phyloP scores from a whole-genome alignment of 1,140 invertebrate genomes.

The Anoplolepis gracilipes region DNA sequence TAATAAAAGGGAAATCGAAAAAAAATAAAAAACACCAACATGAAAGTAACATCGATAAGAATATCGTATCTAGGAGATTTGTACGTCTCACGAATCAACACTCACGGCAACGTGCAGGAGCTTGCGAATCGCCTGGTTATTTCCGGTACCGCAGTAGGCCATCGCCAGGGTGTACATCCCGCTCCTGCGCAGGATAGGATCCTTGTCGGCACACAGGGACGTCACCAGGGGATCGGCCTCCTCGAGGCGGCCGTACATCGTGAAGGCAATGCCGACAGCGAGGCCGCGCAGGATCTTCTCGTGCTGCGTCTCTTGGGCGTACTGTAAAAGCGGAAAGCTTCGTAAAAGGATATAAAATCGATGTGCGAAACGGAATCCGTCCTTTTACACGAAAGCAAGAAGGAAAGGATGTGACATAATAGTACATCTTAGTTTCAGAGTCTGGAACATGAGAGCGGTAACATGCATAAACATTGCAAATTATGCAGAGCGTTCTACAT shows the following conservation, averaged over 20 bases:
- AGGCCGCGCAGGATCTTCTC: conserved; percentile 99
- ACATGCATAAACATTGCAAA: not conserved
- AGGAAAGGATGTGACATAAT: not conserved
- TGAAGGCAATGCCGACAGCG: conserved; percentile 97
- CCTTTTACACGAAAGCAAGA: not conserved
- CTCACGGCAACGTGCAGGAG: conserved; percentile 97
- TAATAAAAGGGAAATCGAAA: too few species aligned
- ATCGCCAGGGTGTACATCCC: conserved; percentile 99
- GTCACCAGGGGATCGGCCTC: conserved; percentile 98
- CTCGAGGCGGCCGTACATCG: conserved; percentile 98
- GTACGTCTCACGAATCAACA: conserved; percentile 61
- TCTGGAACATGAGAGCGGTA: not conserved
- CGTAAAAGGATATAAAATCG: conserved; percentile 17
- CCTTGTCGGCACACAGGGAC: conserved; percentile 94
- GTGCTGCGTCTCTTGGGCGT: conserved; percentile 97
- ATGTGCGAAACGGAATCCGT: not conserved
- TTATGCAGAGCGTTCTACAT: not conserved
- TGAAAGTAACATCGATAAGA: not conserved
- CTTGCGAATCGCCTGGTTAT: conserved; percentile 97
- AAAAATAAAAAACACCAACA: not conserved
- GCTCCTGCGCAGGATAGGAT: conserved; percentile 95
- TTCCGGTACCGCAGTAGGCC: conserved; percentile 99
- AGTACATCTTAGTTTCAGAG: not conserved
- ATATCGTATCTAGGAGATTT: not conserved
- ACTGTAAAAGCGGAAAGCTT: conserved; percentile 82